phyloP scores from a whole-genome alignment of 2,888 invertebrate genomes.

The Lasioglossum lativentre region DNA sequence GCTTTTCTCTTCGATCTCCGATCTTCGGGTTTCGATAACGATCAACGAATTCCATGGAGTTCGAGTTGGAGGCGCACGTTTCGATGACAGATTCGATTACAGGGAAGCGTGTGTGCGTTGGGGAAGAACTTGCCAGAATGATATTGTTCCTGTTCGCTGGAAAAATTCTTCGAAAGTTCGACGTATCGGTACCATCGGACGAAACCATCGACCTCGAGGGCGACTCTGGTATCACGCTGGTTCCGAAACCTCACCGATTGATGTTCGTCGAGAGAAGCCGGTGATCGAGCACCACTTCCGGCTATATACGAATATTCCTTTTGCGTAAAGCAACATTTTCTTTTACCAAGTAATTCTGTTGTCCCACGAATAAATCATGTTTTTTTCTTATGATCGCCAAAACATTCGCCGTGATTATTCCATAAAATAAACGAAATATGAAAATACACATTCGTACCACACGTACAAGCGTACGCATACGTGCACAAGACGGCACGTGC shows the following conservation, averaged over 20 bases:
- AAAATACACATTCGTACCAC: neutral
- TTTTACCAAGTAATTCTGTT: neutral
- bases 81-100: neutral
- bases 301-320: neutral
- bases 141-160: slow-evolving; percentile 88
- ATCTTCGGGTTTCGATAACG: neutral
- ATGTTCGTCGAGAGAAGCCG: slow-evolving; percentile 78
- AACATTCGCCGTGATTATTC: neutral
- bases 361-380: neutral
- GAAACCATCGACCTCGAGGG: slow-evolving; percentile 88
- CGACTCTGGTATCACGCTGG: slow-evolving; percentile 90
- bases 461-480: neutral
- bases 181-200: slow-evolving; percentile 82
- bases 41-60: neutral
- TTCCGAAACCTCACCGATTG: slow-evolving; percentile 87
- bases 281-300: neutral
- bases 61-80: neutral
- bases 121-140: slow-evolving; percentile 93
- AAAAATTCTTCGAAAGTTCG: slow-evolving; percentile 87
- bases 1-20: neutral
- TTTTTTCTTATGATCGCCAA: neutral
- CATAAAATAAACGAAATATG: neutral
- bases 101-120: slow-evolving; percentile 95
- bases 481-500: no score
- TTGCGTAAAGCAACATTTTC: neutral